Conservation (phyloP, 2,888 invertebrate species). For the Ptychoptera albimana region DNA sequence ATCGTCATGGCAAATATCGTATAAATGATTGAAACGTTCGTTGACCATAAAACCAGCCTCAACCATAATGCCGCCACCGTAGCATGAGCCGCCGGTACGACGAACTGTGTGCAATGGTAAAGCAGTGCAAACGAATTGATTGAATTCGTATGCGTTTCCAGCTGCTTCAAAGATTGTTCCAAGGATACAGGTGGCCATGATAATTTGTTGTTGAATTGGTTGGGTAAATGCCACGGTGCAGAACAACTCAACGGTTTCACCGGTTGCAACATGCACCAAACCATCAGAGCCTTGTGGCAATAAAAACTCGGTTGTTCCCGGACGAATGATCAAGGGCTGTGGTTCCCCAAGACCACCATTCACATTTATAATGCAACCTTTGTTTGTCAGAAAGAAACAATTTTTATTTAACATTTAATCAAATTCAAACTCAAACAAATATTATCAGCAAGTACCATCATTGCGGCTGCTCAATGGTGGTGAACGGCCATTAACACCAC, state of each 20-base stretch:
- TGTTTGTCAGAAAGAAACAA: not conserved
- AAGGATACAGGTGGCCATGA: slow-evolving; percentile 20
- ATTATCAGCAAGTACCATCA: no score
- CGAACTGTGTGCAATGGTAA: slow-evolving; percentile 19
- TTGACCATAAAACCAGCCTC: slow-evolving; percentile 27
- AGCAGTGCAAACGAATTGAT: slow-evolving; percentile 19
- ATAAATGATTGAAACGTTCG: slow-evolving; percentile 20
- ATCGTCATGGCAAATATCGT: slow-evolving; percentile 30
- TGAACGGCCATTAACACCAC: no score
- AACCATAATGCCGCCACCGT: slow-evolving; percentile 18
- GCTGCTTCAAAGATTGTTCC: slow-evolving; percentile 15
- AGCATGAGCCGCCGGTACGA: slow-evolving; percentile 18
- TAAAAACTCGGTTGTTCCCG: slow-evolving; percentile 21
- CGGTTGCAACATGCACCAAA: slow-evolving; percentile 17
- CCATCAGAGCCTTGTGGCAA: slow-evolving; percentile 18
- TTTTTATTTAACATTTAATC: no score
- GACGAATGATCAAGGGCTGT: slow-evolving; percentile 40
- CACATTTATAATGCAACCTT: slow-evolving; percentile 30
- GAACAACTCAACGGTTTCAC: slow-evolving; percentile 20
- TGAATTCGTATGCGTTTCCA: slow-evolving; percentile 16
- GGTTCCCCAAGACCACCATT: slow-evolving; percentile 37
- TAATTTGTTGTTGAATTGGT: slow-evolving; percentile 11
- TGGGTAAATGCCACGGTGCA: slow-evolving; percentile 14
- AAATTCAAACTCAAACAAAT: no score
- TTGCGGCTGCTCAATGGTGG: no score